These are phyloP conservation scores for Acromyrmex charruanus DNA, from an alignment of 1,140 invertebrate genomes.

Conservation along the genomic window DNA sequence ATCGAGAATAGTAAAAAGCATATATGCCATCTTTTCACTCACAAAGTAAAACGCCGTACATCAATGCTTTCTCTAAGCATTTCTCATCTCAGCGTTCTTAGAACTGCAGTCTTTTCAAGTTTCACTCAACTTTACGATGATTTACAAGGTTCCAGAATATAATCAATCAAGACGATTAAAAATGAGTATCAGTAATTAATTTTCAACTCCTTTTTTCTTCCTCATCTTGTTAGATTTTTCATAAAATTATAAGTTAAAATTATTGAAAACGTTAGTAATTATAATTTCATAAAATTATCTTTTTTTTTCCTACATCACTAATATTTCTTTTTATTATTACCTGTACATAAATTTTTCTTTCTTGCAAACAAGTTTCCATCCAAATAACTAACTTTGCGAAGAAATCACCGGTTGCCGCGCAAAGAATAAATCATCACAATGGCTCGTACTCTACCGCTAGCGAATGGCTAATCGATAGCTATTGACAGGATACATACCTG, in stretches of 20 bases:
- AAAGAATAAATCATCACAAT: slow-evolving; percentile 9
- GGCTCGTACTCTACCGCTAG: neutral
- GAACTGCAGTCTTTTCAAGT: neutral
- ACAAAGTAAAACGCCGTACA: neutral
- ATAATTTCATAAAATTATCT: neutral
- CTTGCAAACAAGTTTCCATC: neutral
- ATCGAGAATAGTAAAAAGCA: slow-evolving; percentile 25
- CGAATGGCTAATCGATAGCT: slow-evolving; percentile 24
- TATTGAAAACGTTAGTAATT: neutral
- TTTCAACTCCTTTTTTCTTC: neutral
- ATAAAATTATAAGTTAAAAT: neutral
- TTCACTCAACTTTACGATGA: neutral
- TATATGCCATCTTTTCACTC: slow-evolving; percentile 23
- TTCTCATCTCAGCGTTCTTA: neutral
- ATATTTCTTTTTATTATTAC: neutral
- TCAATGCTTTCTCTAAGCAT: slow-evolving; percentile 24
- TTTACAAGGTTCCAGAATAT: neutral
- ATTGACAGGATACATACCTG: neutral
- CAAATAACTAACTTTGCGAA: neutral
- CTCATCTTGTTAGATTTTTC: neutral
- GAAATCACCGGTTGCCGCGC: neutral
- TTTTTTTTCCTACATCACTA: neutral
- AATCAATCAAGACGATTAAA: slow-evolving; percentile 6
- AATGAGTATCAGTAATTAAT: slow-evolving; percentile 1
- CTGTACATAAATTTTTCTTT: neutral